A percentile compares a stretch with the other conserved stretches of the same genome.
Conservation (phyloP, 1,140 invertebrate species). For the Latrodectus geometricus region DNA sequence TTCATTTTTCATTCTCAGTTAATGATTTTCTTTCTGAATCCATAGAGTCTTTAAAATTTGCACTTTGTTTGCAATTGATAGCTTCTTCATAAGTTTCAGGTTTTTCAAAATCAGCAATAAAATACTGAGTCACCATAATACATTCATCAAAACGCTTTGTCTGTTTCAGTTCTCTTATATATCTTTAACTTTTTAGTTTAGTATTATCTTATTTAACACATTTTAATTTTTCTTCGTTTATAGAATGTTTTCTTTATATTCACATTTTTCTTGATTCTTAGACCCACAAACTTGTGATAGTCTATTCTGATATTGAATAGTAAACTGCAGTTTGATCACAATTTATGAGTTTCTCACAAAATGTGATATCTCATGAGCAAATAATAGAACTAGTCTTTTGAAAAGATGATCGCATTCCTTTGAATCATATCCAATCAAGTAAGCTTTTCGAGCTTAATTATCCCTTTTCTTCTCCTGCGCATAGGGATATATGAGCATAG, state of each 20-base stretch:
- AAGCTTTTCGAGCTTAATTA: slow-evolving; percentile 23
- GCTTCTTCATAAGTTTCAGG: slow-evolving; percentile 24
- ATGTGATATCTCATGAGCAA: not conserved
- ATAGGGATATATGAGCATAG: slow-evolving; percentile 39
- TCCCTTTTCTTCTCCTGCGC: slow-evolving; percentile 41
- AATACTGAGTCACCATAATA: too few relatives aligned
- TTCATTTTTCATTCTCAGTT: slow-evolving; percentile 38
- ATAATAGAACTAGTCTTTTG: not conserved
- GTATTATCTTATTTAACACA: too few relatives aligned
- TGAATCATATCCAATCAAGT: slow-evolving; percentile 54
- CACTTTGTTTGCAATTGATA: not conserved
- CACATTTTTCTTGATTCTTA: not conserved
- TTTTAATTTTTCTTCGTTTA: not conserved
- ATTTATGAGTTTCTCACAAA: slow-evolving; percentile 11
- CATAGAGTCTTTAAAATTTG: too few relatives aligned
- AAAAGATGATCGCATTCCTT: slow-evolving; percentile 6
- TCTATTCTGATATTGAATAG: not conserved
- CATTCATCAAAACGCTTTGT: slow-evolving; percentile 13
- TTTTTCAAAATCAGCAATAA: slow-evolving; percentile 16
- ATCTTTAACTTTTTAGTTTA: too few relatives aligned
- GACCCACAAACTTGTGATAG: too few relatives aligned
- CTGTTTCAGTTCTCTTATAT: not conserved
- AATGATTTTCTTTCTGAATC: too few relatives aligned
- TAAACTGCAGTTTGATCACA: not conserved
- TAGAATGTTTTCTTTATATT: not conserved